Evolutionary conservation across 2,797 vertebrate species (phyloP), one percentile per base, ranked within the genome.

Genomic region (Eulemur mongoz): DNA sequence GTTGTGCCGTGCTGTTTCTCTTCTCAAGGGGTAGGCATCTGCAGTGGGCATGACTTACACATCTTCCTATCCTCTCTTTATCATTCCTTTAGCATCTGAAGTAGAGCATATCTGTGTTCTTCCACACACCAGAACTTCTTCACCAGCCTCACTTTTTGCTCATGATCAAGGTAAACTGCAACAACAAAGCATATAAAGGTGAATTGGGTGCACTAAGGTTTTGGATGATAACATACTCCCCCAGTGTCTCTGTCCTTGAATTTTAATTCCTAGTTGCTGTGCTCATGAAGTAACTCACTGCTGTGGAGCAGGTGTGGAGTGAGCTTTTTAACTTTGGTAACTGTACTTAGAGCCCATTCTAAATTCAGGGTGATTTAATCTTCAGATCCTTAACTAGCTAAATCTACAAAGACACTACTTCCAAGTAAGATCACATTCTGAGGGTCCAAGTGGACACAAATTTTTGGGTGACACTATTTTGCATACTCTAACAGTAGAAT

Each of bases 371-470:
- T 89, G 22, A 76, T 78, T 85, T 91, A 72, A 63, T 91, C 11
- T 75, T 59, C 22, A 61, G 7, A 27, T 76, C 20, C 52, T 91
- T 67, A 72, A 54, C 12, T 38, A 76, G 63, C 32, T 45, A n/a
- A 25, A 67, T 73, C 43, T 81, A 45, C 45, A 78, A 67, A 93
- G 61, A 90, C 4, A 43, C 18, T 85, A 13, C 83, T 95, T 73
- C 65, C 50, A 84, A 81, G 18, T 43, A 78, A 30, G 13, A 25
- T 63, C 27, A 70, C 4, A 2, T 52, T 52, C 30, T n/a, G 30
- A 87, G 69, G 40, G 54, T 79, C 10, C 6, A 43, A 12, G 52
- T 11, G 2, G n/a, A 59, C 23, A 45, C 79, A 30, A 63, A 86
- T 54, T 75, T 89, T 61, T 13, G 30, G 30, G 17, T 45, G 8